Evolutionary conservation across 2,113 vertebrate species (phyloP).

Genomic region (Osmerus mordax): DNA sequence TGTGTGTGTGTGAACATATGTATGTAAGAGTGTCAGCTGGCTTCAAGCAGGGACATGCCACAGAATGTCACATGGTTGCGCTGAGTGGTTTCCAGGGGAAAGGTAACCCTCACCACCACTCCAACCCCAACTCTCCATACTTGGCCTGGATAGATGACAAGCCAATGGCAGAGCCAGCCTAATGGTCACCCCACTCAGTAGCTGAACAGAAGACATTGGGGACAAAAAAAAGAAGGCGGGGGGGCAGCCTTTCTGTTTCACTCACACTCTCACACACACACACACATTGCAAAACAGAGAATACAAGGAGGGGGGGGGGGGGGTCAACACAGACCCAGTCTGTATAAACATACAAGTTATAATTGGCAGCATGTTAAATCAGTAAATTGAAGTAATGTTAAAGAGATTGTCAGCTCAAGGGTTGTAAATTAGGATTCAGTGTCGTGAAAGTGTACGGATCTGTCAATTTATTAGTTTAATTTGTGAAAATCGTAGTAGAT

Average conservation of each 20-base stretch:
- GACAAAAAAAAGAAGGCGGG: slow-evolving; percentile 24
- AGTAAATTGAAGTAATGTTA: not conserved
- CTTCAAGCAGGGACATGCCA: slow-evolving; percentile 33
- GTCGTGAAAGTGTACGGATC: too few species aligned
- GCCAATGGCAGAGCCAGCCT: slow-evolving; percentile 73
- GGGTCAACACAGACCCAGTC: not conserved
- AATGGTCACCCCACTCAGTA: slow-evolving; percentile 73
- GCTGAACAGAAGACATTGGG: slow-evolving; percentile 37
- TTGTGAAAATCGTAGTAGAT: too few species aligned
- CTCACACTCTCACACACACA: too few species aligned
- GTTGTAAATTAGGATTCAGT: too few species aligned
- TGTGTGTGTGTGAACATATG: not conserved
- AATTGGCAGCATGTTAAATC: not conserved
- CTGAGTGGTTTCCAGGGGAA: slow-evolving; percentile 75
- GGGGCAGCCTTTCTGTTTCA: slow-evolving; percentile 46
- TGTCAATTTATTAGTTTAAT: too few species aligned
- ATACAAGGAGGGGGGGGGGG: not conserved
- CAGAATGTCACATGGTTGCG: slow-evolving; percentile 68
- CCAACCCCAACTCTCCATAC: slow-evolving; percentile 65
- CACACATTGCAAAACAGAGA: slow-evolving; percentile 15
- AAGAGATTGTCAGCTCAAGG: slow-evolving; percentile 5
- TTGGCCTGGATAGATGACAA: slow-evolving; percentile 64
- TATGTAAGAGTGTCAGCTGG: slow-evolving; percentile 34
- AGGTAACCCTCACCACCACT: slow-evolving; percentile 66
- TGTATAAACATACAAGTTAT: not conserved